Evolutionary conservation across 2,888 invertebrate species (phyloP).

Genomic region (Epinotia demarniana): DNA sequence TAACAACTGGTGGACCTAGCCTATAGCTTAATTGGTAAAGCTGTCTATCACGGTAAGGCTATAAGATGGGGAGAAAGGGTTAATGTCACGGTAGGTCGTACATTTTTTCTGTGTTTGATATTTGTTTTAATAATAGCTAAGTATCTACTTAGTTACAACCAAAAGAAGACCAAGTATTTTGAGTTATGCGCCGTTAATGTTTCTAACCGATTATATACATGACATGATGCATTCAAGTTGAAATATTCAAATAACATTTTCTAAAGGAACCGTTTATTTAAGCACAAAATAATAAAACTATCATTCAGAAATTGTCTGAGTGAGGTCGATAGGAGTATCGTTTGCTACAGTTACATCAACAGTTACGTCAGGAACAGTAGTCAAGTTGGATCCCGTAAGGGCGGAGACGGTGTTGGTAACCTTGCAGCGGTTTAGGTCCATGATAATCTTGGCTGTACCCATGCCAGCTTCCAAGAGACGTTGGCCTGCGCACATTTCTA

Average conservation of each 20-base stretch:
- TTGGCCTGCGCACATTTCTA: slow-evolving; percentile 72
- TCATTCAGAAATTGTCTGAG: slow-evolving; percentile 1
- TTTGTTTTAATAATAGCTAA: too few relatives aligned
- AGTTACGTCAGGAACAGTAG: neutral
- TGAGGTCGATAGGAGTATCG: slow-evolving; percentile 1
- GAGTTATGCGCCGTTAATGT: neutral
- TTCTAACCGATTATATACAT: neutral
- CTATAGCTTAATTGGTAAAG: too few relatives aligned
- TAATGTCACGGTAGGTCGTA: too few relatives aligned
- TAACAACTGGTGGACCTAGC: too few relatives aligned
- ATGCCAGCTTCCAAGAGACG: slow-evolving; percentile 67
- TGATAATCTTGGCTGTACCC: slow-evolving; percentile 65
- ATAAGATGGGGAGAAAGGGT: too few relatives aligned
- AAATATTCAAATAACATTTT: neutral
- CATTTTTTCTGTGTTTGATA: too few relatives aligned
- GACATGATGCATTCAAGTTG: neutral
- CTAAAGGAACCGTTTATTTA: slow-evolving; percentile 32
- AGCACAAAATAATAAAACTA: slow-evolving; percentile 1
- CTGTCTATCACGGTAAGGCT: too few relatives aligned
- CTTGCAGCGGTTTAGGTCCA: slow-evolving; percentile 71
- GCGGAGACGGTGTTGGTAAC: slow-evolving; percentile 60
- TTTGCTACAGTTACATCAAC: neutral
- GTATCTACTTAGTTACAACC: too few relatives aligned
- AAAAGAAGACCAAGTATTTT: too few relatives aligned
- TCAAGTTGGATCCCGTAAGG: slow-evolving; percentile 52